Base-by-base conservation (phyloP, 2,113 vertebrate species). In the Andinoacara biseriatus region DNA sequence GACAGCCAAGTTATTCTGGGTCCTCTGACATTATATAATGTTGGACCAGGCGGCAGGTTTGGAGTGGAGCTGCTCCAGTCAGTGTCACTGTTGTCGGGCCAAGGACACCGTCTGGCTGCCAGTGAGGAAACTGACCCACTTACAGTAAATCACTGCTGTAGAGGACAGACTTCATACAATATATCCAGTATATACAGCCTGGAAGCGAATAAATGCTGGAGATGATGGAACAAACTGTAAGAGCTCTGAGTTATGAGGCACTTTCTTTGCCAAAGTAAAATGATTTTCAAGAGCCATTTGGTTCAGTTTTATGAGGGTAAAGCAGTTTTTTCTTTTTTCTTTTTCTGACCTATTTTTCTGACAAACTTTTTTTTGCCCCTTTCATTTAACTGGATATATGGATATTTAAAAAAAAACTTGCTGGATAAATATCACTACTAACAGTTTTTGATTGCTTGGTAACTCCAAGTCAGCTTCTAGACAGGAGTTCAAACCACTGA, bases 61-160 rank as follows among this genome's bases (percentile, higher is more conserved):
- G 78, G 60, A 84, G 78, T 72, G 78, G 81, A 91, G 75, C 33
- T 3, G 84, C 86, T 86, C 89, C 90, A 85, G 89, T 69, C 65
- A 24, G 81, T 82, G 84, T 80, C 82, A 85, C 78, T 88, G 87
- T 86, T 87, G 86, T 69, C 15, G n/a, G 79, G 87, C 89, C 91
- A 93, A 90, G 90, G 92, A 94, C 89, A 62, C 59, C 1, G 80
- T 52, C 84, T 74, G 76, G 17, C 82, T 83, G 90, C 89, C 89
- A 85, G 75, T 1, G 81, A 84, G 80, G 74, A 91, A 86, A 77
- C 58, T 88, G 91, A 94, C 90, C 93, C 91, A 91, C 82, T 90
- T 94, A 83, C 81, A 74, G 60, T 35, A 43, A 49, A 86, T 78
- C 59, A 74, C 74, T 46, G 82, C 82, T 49, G 58, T 11, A 33